Base-by-base conservation (phyloP, 2,113 vertebrate genomes). In the Scomber colias region DNA sequence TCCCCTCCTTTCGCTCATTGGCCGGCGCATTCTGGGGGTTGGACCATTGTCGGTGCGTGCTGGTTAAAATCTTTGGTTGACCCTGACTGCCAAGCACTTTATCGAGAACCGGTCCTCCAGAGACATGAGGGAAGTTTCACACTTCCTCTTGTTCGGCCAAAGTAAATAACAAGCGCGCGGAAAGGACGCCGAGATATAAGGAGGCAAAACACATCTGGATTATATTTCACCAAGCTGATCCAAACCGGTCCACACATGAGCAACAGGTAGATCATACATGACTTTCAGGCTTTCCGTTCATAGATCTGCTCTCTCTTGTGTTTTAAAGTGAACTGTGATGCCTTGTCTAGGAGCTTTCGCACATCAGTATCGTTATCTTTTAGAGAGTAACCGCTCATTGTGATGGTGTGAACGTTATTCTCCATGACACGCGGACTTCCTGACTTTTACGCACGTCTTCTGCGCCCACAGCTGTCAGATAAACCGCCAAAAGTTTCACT, bases 41-140 rank as follows among this genome's bases (percentile, higher is more conserved):
- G 92, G 85, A 45, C 30, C 62, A 19, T 9, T 9, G 77, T 85
- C 75, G 89, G 89, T 84, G 85, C 69, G 59, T 75, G 46, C 60
- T 44, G 79, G 89, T 94, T 94, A 95, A 95, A 95, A 82, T 75
- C 86, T 90, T 88, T 84, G 91, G 70, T 71, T 65, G 79, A 84
- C 78, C 62, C 71, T 79, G 56, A 69, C 45, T 16, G 85, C 76
- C 64, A 75, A 87, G 75, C 93, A 93, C 92, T 92, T 85, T 79
- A 88, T 61, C 75, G 71, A 83, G 87, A 91, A 89, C 77, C 87
- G 67, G 84, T 78, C 64, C 66, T 66, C 57, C 55, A 11, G 77
- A 77, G 79, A 75, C 78, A 71, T 57, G 77, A 84, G 4, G 82
- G 53, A 14, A 46, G 21, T 31, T 56, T 81, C 60, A 48, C 27